phyloP scores from a whole-genome alignment of 2,113 vertebrate species.

The Furnarius figulus region DNA sequence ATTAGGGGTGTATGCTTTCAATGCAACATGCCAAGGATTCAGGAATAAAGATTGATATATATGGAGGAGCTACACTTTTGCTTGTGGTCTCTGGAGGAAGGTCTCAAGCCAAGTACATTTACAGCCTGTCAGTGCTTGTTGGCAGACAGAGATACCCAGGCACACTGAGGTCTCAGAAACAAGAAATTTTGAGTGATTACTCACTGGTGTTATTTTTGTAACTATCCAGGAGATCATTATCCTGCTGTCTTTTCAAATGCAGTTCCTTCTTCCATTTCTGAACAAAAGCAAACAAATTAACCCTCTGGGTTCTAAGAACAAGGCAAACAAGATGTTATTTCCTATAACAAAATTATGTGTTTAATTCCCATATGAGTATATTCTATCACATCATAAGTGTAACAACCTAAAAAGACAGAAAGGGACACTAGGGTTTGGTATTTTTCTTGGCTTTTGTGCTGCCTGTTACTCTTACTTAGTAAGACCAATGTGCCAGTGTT shows the following conservation, averaged over 20 bases:
- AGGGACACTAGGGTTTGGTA: not conserved
- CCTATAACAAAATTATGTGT: not conserved
- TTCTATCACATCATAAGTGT: not conserved
- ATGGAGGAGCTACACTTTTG: not conserved
- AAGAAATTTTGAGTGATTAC: not conserved
- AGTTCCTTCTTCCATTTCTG: slow-evolving; percentile 4
- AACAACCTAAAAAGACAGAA: not conserved
- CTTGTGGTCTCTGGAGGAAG: not conserved
- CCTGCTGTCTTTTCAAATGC: slow-evolving; percentile 15
- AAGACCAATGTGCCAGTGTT: not conserved
- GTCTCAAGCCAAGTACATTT: slow-evolving; percentile 37
- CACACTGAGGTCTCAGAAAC: not conserved
- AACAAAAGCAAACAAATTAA: slow-evolving; percentile 42
- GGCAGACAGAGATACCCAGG: not conserved
- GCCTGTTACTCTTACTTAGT: not conserved
- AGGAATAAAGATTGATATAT: slow-evolving; percentile 1
- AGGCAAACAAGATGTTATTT: not conserved
- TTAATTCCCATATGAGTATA: not conserved
- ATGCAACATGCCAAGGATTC: not conserved
- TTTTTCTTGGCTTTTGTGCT: not conserved
- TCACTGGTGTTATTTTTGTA: not conserved
- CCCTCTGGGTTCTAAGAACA: not conserved
- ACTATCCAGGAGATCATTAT: slow-evolving; percentile 2
- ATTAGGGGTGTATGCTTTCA: not conserved
- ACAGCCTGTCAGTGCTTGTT: not conserved